Percentiles rank a stretch among this genome's conserved stretches.
phyloP scores from a whole-genome alignment of 2,113 vertebrate species.

The Pelecanus crispus region DNA sequence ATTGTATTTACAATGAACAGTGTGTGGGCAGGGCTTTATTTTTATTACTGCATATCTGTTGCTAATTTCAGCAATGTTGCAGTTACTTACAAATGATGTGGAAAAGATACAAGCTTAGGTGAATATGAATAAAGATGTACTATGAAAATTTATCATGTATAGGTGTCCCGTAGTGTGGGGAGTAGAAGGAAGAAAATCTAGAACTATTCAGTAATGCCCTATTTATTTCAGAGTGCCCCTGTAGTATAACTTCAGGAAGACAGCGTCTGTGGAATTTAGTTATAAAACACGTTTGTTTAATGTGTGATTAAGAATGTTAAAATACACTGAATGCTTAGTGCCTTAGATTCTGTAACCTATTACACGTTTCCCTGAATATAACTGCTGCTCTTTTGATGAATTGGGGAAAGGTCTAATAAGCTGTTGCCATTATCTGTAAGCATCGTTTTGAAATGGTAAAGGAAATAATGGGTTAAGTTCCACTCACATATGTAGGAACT shows the following conservation, averaged over 20 bases:
- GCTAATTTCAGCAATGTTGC: background rate
- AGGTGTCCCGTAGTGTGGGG: background rate
- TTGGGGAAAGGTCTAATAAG: background rate
- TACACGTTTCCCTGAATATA: background rate
- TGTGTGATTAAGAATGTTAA: background rate
- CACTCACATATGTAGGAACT: background rate
- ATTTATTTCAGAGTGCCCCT: background rate
- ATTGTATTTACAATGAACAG: background rate
- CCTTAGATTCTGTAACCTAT: background rate
- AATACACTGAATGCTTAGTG: background rate
- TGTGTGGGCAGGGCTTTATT: background rate
- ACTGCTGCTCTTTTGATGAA: background rate
- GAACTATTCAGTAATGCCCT: background rate
- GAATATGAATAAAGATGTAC: background rate
- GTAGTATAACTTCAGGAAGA: background rate
- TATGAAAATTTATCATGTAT: background rate
- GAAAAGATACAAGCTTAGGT: background rate
- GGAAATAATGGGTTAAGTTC: background rate
- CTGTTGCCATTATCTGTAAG: background rate
- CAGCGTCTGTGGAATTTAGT: background rate
- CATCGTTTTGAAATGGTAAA: background rate
- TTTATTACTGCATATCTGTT: background rate
- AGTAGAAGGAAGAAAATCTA: background rate
- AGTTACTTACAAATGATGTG: background rate
- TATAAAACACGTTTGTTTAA: background rate